A percentile compares a stretch with the other conserved stretches of the same genome.
phyloP scores from a whole-genome alignment of 2,113 vertebrate species.

The Carollia perspicillata region DNA sequence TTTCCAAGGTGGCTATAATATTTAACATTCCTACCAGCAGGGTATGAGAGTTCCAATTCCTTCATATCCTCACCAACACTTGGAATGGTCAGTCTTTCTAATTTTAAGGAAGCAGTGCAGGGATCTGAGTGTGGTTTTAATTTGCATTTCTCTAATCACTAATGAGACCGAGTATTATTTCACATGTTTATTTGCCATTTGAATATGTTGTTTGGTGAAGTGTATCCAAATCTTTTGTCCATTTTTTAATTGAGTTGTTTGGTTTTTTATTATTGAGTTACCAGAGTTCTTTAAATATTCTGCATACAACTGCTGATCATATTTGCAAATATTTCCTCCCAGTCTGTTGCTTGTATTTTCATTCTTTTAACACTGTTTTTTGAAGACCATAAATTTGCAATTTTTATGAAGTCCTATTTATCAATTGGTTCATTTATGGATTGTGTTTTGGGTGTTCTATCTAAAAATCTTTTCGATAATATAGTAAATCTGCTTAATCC shows the following conservation, averaged over 20 bases:
- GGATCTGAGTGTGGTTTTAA: neutral
- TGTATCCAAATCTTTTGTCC: neutral
- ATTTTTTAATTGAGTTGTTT: neutral
- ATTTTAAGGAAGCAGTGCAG: neutral
- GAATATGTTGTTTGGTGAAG: neutral
- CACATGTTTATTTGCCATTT: neutral
- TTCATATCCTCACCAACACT: neutral
- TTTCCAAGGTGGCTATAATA: neutral
- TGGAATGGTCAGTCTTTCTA: neutral
- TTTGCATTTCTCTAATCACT: neutral
- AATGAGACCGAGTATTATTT: neutral
- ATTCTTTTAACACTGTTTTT: neutral
- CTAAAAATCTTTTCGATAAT: neutral
- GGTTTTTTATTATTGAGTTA: neutral
- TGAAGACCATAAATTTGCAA: neutral
- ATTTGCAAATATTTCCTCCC: neutral
- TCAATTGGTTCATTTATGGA: neutral
- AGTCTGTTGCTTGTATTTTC: neutral
- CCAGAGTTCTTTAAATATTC: neutral
- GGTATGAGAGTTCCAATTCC: neutral
- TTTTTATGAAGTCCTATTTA: neutral
- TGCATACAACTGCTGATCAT: neutral
- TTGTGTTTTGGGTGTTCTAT: neutral
- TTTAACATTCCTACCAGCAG: neutral
- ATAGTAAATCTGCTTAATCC: neutral